These are phyloP conservation scores for Amphilophus citrinellus DNA, from an alignment of 2,113 vertebrate genomes.

Conservation along the genomic window DNA sequence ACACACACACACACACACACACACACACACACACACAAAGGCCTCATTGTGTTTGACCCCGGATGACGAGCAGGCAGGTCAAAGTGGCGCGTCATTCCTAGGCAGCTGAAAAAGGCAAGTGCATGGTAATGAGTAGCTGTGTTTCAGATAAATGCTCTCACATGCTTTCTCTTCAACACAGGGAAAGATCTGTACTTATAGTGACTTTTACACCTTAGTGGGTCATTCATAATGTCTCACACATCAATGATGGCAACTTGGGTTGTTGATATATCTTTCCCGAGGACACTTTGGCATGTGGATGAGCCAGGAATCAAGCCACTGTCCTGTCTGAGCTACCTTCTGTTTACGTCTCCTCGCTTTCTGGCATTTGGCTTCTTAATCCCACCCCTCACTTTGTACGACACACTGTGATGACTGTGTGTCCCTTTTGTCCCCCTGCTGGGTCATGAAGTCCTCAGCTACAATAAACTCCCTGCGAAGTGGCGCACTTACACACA, in stretches of 20 bases:
- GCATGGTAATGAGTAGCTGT: constrained; percentile 63
- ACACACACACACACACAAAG: constrained; percentile 57
- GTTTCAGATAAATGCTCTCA: constrained; percentile 18
- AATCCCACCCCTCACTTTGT: constrained; percentile 21
- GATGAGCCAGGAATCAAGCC: neutral
- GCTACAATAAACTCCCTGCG: constrained; percentile 30
- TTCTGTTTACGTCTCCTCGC: neutral
- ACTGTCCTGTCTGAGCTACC: neutral
- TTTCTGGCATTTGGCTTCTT: neutral
- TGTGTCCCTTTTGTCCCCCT: neutral
- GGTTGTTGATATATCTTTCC: too few relatives aligned
- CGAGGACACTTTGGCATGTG: neutral
- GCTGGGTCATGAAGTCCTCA: neutral
- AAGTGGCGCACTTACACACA: neutral
- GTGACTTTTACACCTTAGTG: neutral
- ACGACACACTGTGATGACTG: constrained; percentile 35
- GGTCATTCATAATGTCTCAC: neutral
- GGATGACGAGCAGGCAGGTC: constrained; percentile 67
- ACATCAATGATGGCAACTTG: neutral
- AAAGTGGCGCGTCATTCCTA: constrained; percentile 64
- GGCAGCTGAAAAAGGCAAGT: constrained; percentile 68
- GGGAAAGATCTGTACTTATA: neutral
- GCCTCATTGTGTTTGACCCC: constrained; percentile 71
- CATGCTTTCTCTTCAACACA: neutral
- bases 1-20: neutral